phyloP scores from a whole-genome alignment of 2,113 vertebrate genomes.

The Cairina moschata region DNA sequence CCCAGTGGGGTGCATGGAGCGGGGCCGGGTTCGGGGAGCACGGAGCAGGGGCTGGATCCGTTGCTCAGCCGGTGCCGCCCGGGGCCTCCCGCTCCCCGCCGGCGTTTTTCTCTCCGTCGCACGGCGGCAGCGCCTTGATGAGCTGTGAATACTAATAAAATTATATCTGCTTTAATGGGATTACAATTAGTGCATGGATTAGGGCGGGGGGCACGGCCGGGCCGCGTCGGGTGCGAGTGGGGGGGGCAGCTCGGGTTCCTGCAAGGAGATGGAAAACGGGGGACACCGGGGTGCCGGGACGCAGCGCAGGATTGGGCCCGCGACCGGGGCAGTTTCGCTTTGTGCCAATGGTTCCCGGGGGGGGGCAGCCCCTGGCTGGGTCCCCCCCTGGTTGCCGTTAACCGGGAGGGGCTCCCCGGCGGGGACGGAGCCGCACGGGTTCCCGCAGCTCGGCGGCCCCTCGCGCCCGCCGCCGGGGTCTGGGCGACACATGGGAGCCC shows the following conservation, averaged over 20 bases:
- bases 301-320: neutral
- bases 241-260: neutral
- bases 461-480: constrained; percentile 54
- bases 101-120: constrained; percentile 33
- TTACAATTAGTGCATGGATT: constrained; percentile 81
- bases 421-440: neutral
- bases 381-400: neutral
- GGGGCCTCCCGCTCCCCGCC: neutral
- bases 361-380: neutral
- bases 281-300: neutral
- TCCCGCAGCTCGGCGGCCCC: constrained; percentile 22
- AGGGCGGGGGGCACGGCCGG: constrained; percentile 66
- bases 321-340: constrained; percentile 14
- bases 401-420: neutral
- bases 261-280: neutral
- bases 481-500: constrained; percentile 73
- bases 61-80: neutral
- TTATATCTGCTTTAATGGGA: constrained; percentile 81
- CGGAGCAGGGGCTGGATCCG: neutral
- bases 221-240: neutral
- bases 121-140: constrained; percentile 73
- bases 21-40: neutral
- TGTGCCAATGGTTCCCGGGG: neutral
- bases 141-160: constrained; percentile 83
- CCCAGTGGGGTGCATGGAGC: too few species aligned